Conservation (phyloP, 2,797 vertebrate species). For the Neopelma chrysocephalum region DNA sequence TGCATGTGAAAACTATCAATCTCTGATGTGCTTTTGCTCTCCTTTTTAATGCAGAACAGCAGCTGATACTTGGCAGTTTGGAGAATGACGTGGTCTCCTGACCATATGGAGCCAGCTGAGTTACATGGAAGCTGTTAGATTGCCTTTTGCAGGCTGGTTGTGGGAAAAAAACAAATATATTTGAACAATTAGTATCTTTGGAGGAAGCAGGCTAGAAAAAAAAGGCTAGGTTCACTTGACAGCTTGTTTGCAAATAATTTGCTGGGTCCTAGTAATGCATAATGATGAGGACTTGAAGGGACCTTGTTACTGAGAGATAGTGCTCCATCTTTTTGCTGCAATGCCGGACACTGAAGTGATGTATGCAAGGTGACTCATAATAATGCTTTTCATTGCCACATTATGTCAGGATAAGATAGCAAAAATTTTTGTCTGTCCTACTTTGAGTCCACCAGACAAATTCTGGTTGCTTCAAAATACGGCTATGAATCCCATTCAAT, state of each 20-base stretch:
- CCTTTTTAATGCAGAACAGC: background rate
- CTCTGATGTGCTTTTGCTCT: background rate
- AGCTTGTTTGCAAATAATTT: background rate
- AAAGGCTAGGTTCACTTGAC: background rate
- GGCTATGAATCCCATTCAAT: background rate
- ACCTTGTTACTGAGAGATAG: background rate
- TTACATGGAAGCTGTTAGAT: background rate
- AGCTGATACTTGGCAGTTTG: background rate
- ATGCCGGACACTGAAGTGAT: background rate
- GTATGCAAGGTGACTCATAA: background rate
- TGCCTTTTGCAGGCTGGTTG: background rate
- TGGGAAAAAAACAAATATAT: background rate
- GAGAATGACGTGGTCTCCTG: background rate
- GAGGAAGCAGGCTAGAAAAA: background rate
- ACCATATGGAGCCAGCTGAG: background rate
- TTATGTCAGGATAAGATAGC: background rate
- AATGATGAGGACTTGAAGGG: background rate
- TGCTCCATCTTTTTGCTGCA: background rate
- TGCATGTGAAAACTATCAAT: background rate
- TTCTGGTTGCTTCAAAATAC: background rate
- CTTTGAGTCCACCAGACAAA: background rate
- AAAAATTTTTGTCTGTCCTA: background rate
- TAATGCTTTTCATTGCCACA: background rate
- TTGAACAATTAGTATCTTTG: background rate
- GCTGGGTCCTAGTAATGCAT: background rate